Base-by-base conservation (phyloP, 2,113 vertebrate genomes). In the Chamaetylas fuelleborni region DNA sequence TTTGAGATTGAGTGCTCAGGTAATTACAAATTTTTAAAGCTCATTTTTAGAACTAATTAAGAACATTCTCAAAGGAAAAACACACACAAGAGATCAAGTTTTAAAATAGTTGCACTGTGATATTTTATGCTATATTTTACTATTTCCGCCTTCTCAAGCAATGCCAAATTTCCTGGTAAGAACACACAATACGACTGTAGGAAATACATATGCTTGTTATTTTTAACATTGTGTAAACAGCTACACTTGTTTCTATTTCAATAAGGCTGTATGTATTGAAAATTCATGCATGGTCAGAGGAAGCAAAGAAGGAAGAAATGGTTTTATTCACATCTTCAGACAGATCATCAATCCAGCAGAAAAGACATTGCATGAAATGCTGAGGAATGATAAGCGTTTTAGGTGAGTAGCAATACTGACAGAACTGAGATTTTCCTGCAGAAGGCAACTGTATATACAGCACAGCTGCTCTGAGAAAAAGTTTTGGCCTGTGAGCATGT, bases 201-300 rank as follows among this genome's bases (percentile, higher is more conserved):
- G 19, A 83, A 36, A 69, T 50, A 81, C 10, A 19, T 25, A 65
- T 5, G 13, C 26, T 28, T 61, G 22, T 12, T 77, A 26, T 70
- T 79, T 90, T 84, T 61, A 25, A 17, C 11, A 29, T 4, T 60
- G 22, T 54, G 8, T 73, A 16, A 86, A 62, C 17, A 81, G 3
- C 12, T 66, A 20, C 43, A 11, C 3, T 47, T 58, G 1, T 72
- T 92, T 96, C 11, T 88, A 53, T 91, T 95, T 70, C 93, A 90
- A 57, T 76, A 93, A 99, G 99, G 98, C 99, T 81, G 98, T 99
- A 83, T 99, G 99, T 97, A 95, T 99, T 92, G 99, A 99, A 97
- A 99, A 99, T 88, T 98, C 99, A 56, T 99, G 99, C 95, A 98
- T 99, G 97, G 81, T 99, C 58, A 98, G 99, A 95, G 99, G 99